Conservation (phyloP, 1,140 invertebrate genomes). For the Homarus americanus region DNA sequence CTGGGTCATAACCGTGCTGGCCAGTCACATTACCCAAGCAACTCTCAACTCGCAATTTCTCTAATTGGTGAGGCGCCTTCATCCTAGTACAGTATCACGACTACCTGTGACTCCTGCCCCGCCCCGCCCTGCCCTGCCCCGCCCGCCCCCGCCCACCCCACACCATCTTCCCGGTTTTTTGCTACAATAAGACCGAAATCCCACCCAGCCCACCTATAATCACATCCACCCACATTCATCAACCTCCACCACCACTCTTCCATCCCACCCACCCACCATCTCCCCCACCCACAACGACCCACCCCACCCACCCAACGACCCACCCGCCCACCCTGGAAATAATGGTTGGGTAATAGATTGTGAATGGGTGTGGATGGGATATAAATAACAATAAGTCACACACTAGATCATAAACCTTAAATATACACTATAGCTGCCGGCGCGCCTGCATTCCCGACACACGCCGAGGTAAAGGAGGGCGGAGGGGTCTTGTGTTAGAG, state of each 20-base stretch:
- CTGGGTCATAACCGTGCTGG: neutral
- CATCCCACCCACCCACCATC: neutral
- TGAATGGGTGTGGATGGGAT: constrained; percentile 57
- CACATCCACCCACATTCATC: neutral
- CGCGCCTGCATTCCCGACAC: neutral
- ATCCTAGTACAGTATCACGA: neutral
- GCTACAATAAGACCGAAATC: too few relatives aligned
- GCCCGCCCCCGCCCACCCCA: too few relatives aligned
- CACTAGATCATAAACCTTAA: constrained; percentile 49
- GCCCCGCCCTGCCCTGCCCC: too few relatives aligned
- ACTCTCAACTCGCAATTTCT: too few relatives aligned
- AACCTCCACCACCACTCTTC: neutral
- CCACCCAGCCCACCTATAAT: neutral
- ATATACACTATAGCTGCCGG: neutral
- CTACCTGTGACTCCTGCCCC: neutral
- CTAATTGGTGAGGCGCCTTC: neutral
- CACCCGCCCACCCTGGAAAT: constrained; percentile 27
- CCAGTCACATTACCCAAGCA: neutral
- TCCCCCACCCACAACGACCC: neutral
- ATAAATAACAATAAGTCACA: constrained; percentile 57
- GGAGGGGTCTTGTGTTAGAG: too few relatives aligned
- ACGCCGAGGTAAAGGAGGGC: too few relatives aligned
- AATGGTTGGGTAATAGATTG: constrained; percentile 62
- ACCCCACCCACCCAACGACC: neutral
- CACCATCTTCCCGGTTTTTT: too few relatives aligned